phyloP scores from a whole-genome alignment of 2,113 vertebrate species.

The Corydoras maculifer region DNA sequence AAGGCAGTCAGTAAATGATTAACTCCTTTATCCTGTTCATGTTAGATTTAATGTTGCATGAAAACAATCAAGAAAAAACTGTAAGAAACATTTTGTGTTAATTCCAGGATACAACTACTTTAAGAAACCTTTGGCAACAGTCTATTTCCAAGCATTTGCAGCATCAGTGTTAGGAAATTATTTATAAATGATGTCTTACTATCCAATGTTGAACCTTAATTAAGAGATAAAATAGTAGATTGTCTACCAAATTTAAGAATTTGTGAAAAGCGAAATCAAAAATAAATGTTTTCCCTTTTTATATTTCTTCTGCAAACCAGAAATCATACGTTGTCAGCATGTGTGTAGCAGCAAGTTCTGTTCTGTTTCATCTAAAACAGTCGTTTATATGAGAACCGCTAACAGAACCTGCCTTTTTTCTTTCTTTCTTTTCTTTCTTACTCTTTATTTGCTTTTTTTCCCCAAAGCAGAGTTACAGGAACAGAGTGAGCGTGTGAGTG shows the following conservation, averaged over 20 bases:
- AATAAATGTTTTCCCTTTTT: no score
- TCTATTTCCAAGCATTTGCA: no score
- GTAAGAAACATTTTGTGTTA: no score
- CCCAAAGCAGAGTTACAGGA: conserved; percentile 1
- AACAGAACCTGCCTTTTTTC: conserved; percentile 4
- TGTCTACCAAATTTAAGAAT: background rate
- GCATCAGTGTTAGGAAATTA: background rate
- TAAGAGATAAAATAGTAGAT: background rate
- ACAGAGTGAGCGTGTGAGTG: conserved; percentile 3
- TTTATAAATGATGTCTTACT: background rate
- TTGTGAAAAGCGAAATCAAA: no score
- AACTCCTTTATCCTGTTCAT: no score
- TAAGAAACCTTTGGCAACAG: no score
- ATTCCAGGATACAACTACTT: no score
- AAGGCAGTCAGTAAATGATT: no score
- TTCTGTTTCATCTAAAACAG: conserved; percentile 19
- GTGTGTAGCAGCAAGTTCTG: background rate
- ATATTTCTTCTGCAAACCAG: no score
- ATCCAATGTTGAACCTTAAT: background rate
- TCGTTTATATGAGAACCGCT: conserved; percentile 16
- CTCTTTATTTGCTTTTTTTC: background rate
- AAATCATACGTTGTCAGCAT: no score
- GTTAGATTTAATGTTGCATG: no score
- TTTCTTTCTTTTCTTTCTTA: background rate
- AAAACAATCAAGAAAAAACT: no score